phyloP scores from a whole-genome alignment of 2,797 vertebrate genomes.

The Astyanax mexicanus region DNA sequence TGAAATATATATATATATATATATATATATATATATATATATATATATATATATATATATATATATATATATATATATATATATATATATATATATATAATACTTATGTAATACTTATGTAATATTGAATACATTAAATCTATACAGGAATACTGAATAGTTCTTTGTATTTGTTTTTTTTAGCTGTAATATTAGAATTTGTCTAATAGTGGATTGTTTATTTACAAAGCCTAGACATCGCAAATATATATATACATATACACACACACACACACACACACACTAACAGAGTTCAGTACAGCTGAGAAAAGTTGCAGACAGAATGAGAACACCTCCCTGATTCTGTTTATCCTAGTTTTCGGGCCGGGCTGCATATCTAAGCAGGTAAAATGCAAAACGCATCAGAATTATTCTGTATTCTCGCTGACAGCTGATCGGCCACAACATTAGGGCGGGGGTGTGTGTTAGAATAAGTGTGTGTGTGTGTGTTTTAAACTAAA shows the following conservation, averaged over 20 bases:
- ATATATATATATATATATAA: too few species aligned
- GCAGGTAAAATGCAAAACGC: constrained; percentile 70
- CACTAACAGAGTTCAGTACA: constrained; percentile 6
- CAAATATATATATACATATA: too few species aligned
- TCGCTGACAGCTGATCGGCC: constrained; percentile 73
- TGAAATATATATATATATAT: too few species aligned
- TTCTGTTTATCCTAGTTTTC: constrained; percentile 68
- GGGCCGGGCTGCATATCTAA: constrained; percentile 64
- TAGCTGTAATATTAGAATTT: too few species aligned
- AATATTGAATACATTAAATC: too few species aligned
- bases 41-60: too few species aligned
- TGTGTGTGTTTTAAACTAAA: constrained; percentile 14
- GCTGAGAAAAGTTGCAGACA: constrained; percentile 62
- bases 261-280: background rate
- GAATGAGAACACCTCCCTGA: constrained; percentile 70
- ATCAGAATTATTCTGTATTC: constrained; percentile 73
- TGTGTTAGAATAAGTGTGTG: constrained; percentile 31
- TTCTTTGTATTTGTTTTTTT: too few species aligned
- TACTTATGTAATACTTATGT: too few species aligned
- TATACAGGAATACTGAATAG: too few species aligned
- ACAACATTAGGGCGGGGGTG: constrained; percentile 54
- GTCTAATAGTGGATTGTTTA: too few species aligned
- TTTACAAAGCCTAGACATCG: background rate
- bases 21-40: too few species aligned
- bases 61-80: too few species aligned